Base-by-base conservation (phyloP, 2,113 vertebrate genomes). In the Rhea americana region DNA sequence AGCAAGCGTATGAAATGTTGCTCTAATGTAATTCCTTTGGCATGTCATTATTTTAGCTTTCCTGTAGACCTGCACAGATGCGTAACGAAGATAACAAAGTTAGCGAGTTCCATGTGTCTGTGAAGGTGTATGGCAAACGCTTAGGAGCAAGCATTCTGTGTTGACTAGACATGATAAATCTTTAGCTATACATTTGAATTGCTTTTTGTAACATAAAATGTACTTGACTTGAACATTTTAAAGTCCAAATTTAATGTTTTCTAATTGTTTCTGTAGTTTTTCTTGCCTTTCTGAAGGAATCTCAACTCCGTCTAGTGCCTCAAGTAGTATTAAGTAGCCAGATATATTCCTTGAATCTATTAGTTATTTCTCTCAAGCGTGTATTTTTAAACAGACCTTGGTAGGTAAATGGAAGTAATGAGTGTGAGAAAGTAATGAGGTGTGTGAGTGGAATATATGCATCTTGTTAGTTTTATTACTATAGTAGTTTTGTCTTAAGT, bases 291-390 rank as follows among this genome's bases (percentile, higher is more conserved):
- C 11, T 85, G 73, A 53, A 86, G 45, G 91, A 84, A 76, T 93
- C 28, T 28, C 80, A 62, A 53, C 80, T 93, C 94, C 94, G 90
- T 94, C 91, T 95, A 94, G 90, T 73, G 94, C 90, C 80, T 24
- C 66, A 58, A 79, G 7, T 43, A 75, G 14, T 53, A n/a, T 71
- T n/a, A 59, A 85, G 16, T 87, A 74, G 76, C 20, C 28, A 70
- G 53, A 72, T 68, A 48, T 1, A 32, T 58, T 32, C 55, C 55
- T 58, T 16, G 32, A 30, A 32, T 35, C 35, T 35, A 35, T 35
- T 35, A 35, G 35, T 35, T 35, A 35, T 35, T 35, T 35, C 35
- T 35, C 35, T 35, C 35, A 35, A 35, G 35, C 35, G 6, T 35
- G 35, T 35, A 35, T 35, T 35, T 35, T 35, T 35, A 35, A 35